Percentiles rank a stretch among this genome's conserved stretches.
Conservation (phyloP, 2,888 invertebrate genomes). For the Drosophila diplacantha region DNA sequence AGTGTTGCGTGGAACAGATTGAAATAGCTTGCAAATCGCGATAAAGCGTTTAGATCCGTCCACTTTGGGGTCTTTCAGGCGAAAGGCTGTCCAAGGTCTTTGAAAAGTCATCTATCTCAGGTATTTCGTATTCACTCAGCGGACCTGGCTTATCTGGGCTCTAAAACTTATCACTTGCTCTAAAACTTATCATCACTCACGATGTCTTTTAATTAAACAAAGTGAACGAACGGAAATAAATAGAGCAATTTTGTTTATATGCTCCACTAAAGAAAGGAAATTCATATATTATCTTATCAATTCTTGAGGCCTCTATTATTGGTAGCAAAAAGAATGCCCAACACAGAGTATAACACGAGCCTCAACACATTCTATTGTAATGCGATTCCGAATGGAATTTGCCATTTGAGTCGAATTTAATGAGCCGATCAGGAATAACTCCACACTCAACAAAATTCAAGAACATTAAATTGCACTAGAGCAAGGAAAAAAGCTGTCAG, state of each 20-base stretch:
- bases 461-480: slow-evolving; percentile 19
- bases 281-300: slow-evolving; percentile 32
- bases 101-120: slow-evolving; percentile 55
- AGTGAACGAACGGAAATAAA: slow-evolving; percentile 59
- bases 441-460: slow-evolving; percentile 11
- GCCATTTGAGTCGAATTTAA: slow-evolving; percentile 26
- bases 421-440: slow-evolving; percentile 20
- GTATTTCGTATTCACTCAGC: slow-evolving; percentile 20
- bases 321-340: neutral
- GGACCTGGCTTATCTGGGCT: slow-evolving; percentile 10
- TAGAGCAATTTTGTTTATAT: slow-evolving; percentile 15
- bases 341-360: slow-evolving; percentile 12
- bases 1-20: slow-evolving; percentile 25
- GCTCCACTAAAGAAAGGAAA: slow-evolving; percentile 10
- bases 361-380: slow-evolving; percentile 10
- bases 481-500: slow-evolving; percentile 1
- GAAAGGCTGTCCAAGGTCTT: slow-evolving; percentile 61
- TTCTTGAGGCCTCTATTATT: slow-evolving; percentile 5
- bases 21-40: slow-evolving; percentile 23
- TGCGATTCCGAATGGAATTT: slow-evolving; percentile 30
- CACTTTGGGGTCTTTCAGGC: slow-evolving; percentile 27
- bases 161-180: slow-evolving; percentile 19
- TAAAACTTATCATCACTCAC: slow-evolving; percentile 23
- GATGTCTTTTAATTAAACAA: slow-evolving; percentile 26
- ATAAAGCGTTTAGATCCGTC: slow-evolving; percentile 19